Base-by-base conservation (phyloP, 1,140 invertebrate genomes). In the Cylas formicarius region DNA sequence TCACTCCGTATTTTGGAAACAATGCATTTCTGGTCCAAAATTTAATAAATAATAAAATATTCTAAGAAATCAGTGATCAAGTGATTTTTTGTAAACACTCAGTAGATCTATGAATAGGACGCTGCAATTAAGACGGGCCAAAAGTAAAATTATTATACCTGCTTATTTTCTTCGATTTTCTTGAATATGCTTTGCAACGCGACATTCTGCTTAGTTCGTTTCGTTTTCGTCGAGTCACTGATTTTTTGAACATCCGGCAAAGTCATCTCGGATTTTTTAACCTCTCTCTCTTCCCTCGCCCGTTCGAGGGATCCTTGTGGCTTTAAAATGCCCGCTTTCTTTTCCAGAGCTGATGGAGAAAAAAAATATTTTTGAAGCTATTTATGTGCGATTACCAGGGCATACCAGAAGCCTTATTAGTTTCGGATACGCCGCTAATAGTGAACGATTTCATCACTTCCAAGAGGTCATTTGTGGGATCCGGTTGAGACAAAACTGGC, bases 171-270 rank as follows among this genome's bases (percentile, higher is more conserved):
- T 60, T 77, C 72, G 44, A 76, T 71, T 55, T 76, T 78, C 45
- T 73, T 68, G 68, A 82, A 75, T 54, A 84, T 81, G 44, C 82
- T 82, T 58, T 86, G 84, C 70, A 89, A 46, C 2, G 63, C 65
- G 0, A 67, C 57, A 36, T 67, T 65, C 35, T 65, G 65, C 22
- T 61, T 60, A 0, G 55, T 48, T 36, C 62, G 42, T 53, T 64
- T 67, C 10, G 43, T 46, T 51, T 57, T 65, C 13, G 43, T 38
- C 2, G 44, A 17, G 17, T 63, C 58, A 27, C 32, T 20, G 44
- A 56, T 55, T 29, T 45, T 53, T 23, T 48, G 50, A 10, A 31
- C 14, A 27, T 13, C 33, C 34, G 45, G 21, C 5, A 13, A 28
- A 13, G 10, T 46, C 2, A 32, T 17, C 14, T 29, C 24, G 8